Percentiles rank a stretch among this genome's conserved stretches.
phyloP scores from a whole-genome alignment of 2,113 vertebrate species.

The Macquaria ambigua region DNA sequence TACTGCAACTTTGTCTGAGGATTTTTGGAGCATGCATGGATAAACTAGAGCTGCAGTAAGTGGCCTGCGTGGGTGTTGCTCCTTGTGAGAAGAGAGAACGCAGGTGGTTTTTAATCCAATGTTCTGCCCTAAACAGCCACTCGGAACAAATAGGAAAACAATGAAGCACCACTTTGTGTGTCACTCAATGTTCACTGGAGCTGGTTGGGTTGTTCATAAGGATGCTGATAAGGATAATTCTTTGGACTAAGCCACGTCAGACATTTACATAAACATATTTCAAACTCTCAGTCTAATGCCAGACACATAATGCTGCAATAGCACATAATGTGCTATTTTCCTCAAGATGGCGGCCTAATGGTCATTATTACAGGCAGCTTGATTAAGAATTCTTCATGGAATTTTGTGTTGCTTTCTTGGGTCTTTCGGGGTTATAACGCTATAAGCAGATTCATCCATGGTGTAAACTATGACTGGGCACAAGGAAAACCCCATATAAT shows the following conservation, averaged over 20 bases:
- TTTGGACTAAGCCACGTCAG: neutral
- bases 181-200: constrained; percentile 26
- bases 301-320: neutral
- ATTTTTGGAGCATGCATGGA: neutral
- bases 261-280: constrained; percentile 10
- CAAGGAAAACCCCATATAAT: constrained; percentile 64
- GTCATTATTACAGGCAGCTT: constrained; percentile 13
- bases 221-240: constrained; percentile 9
- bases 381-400: constrained; percentile 19
- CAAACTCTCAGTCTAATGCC: neutral
- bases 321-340: constrained; percentile 11
- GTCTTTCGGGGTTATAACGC: constrained; percentile 34
- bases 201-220: neutral
- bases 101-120: constrained; percentile 27
- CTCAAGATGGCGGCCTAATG: constrained; percentile 5
- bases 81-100: constrained; percentile 4
- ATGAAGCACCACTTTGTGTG: constrained; percentile 16
- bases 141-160: constrained; percentile 40
- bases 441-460: constrained; percentile 59
- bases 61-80: constrained; percentile 27
- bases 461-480: constrained; percentile 57
- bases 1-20: neutral
- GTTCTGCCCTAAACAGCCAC: constrained; percentile 34
- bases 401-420: constrained; percentile 14
- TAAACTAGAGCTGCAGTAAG: constrained; percentile 4